A percentile compares a stretch with the other conserved stretches of the same genome.
phyloP scores from a whole-genome alignment of 2,888 invertebrate genomes.

The Synergus gifuensis region DNA sequence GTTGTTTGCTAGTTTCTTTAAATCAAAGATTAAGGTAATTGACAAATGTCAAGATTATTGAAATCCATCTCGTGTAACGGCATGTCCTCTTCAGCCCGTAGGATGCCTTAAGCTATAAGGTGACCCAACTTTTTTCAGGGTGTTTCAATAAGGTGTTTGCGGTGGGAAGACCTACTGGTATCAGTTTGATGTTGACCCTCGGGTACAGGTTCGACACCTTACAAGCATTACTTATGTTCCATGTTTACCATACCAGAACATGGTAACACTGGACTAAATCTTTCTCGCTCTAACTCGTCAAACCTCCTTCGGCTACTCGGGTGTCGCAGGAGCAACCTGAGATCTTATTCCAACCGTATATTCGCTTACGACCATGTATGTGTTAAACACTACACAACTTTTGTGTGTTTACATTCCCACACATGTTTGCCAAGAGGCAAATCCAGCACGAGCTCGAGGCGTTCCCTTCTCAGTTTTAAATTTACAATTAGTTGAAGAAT shows the following conservation, averaged over 20 bases:
- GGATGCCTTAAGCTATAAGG: slow-evolving; percentile 1
- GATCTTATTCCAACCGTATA: slow-evolving; percentile 64
- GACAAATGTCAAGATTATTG: background rate
- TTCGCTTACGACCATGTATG: background rate
- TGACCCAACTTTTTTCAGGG: background rate
- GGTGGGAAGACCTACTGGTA: slow-evolving; percentile 64
- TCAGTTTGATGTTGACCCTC: slow-evolving; percentile 64
- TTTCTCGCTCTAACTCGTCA: slow-evolving; percentile 61
- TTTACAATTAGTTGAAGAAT: background rate
- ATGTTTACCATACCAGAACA: slow-evolving; percentile 50
- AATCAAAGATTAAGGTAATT: too few species aligned
- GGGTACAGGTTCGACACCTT: slow-evolving; percentile 69
- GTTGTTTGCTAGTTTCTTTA: too few species aligned
- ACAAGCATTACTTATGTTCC: slow-evolving; percentile 67
- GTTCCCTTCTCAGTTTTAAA: background rate
- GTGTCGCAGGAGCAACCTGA: slow-evolving; percentile 68
- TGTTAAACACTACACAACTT: slow-evolving; percentile 10
- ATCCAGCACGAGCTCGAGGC: background rate
- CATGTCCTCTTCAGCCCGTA: background rate
- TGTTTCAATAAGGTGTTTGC: slow-evolving; percentile 53
- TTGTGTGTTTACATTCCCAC: background rate
- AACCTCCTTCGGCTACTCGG: slow-evolving; percentile 68
- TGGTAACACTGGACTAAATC: slow-evolving; percentile 65
- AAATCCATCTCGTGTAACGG: background rate
- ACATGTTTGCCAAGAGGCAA: background rate